Evolutionary conservation across 2,797 vertebrate genomes (phyloP), one percentile per base, ranked within the genome.

Genomic region (Emydoidea blandingii): DNA sequence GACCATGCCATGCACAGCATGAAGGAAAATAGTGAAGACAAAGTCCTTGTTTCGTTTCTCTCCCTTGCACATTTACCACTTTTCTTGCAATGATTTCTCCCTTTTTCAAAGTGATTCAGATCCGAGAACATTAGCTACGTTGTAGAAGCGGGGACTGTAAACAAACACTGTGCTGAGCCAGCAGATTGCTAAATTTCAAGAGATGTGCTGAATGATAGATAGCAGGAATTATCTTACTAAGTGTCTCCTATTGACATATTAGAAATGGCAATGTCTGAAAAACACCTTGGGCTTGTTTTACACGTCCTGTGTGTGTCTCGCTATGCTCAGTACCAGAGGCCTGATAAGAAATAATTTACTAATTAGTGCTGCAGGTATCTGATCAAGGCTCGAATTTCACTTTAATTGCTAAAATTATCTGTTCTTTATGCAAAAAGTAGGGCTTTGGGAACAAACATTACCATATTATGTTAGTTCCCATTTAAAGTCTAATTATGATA

Each of bases 101-200:
- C 12, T 56, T 88, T 86, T 89, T 62, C 53, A 50, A 9, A 4
- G 3, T 1, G 29, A 9, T 56, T 5, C 18, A 19, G 53, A 81
- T 87, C 8, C 44, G 41, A 81, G 65, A 88, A 5, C 18, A 81
- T 44, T 68, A 83, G 47, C 25, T 59, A 2, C 21, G 4, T 11
- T 49, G 34, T 81, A 52, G 68, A 68, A 92, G 25, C 0, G 1
- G 79, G 76, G 2, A 15, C 83, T 92, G 44, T 53, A 84, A 83
- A 65, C 31, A 81, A 87, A n/a, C 21, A 12, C 83, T 92, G 74
- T 94, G 81, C 76, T 86, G 87, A 92, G 78, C 50, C 79, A 92
- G 37, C 16, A 50, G 2, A 6, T 82, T 37, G 37, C 29, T 81
- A 23, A 83, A 47, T 31, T 85, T 21, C 16, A 50, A 23, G 31